phyloP scores from a whole-genome alignment of 2,113 vertebrate species.

The Prietella phreatophila region DNA sequence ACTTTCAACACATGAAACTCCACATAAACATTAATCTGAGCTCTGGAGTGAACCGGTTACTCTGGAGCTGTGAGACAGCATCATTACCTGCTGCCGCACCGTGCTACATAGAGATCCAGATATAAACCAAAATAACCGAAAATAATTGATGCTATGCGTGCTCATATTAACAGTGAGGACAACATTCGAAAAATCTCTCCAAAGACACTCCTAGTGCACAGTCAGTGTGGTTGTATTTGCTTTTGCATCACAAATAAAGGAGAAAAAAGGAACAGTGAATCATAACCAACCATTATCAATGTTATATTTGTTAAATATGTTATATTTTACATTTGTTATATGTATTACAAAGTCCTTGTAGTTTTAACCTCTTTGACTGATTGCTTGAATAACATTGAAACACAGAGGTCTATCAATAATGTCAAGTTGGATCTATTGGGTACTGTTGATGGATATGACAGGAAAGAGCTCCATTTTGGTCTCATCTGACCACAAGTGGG shows the following conservation, averaged over 20 bases:
- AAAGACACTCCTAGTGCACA: not conserved
- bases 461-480: no score
- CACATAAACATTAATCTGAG: not conserved
- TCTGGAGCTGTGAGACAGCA: not conserved
- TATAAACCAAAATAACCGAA: not conserved
- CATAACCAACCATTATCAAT: not conserved
- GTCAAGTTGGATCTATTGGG: no score
- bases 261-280: not conserved
- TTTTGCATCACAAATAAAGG: not conserved
- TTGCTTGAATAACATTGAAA: not conserved
- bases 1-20: not conserved
- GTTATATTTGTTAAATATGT: no score
- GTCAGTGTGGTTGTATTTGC: not conserved
- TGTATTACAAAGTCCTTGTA: not conserved
- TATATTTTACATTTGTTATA: not conserved
- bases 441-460: not conserved
- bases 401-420: not conserved
- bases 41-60: not conserved
- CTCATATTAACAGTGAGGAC: not conserved
- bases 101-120: not conserved
- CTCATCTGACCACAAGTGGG: no score
- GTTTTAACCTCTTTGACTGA: not conserved
- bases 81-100: not conserved
- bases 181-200: conserved; percentile 1
- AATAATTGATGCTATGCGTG: not conserved